A percentile compares a stretch with the other conserved stretches of the same genome.
phyloP scores from a whole-genome alignment of 2,888 invertebrate genomes.

The Epistrophella euchroma region DNA sequence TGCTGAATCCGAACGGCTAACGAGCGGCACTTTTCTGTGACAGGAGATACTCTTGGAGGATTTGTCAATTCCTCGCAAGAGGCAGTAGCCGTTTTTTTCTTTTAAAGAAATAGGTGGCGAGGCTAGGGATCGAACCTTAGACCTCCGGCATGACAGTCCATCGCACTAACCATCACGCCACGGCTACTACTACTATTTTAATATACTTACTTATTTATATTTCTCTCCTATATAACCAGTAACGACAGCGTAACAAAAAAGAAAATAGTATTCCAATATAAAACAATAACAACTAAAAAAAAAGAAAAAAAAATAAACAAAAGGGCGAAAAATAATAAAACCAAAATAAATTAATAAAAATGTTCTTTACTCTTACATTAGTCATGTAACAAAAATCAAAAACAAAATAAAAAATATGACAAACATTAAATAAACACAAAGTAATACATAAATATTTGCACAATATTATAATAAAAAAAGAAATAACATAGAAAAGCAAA shows the following conservation, averaged over 20 bases:
- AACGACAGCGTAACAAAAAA: neutral
- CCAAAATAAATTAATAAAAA: slow-evolving; percentile 66
- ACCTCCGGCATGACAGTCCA: too few relatives aligned
- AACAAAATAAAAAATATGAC: slow-evolving; percentile 70
- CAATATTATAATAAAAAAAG: slow-evolving; percentile 71
- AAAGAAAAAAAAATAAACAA: neutral
- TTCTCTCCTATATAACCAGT: neutral
- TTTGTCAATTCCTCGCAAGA: too few relatives aligned
- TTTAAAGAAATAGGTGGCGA: too few relatives aligned
- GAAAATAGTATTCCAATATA: slow-evolving; percentile 15
- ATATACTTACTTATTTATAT: neutral
- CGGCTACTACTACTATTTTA: too few relatives aligned
- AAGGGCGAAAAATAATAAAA: slow-evolving; percentile 28
- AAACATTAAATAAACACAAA: slow-evolving; percentile 75
- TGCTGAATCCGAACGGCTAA: too few relatives aligned
- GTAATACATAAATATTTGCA: slow-evolving; percentile 73
- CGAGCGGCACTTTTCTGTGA: too few relatives aligned
- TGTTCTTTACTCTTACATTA: slow-evolving; percentile 72
- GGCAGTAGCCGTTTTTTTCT: too few relatives aligned
- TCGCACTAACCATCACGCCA: too few relatives aligned
- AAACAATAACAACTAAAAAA: slow-evolving; percentile 11
- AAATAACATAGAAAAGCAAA: slow-evolving; percentile 74
- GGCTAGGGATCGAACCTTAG: too few relatives aligned
- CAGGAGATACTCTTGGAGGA: too few relatives aligned
- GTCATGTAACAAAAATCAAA: slow-evolving; percentile 71